Percentiles rank a stretch among this genome's conserved stretches.
These are phyloP conservation scores for Thomomys bottae DNA, from an alignment of 2,113 vertebrate genomes.

Conservation along the genomic window DNA sequence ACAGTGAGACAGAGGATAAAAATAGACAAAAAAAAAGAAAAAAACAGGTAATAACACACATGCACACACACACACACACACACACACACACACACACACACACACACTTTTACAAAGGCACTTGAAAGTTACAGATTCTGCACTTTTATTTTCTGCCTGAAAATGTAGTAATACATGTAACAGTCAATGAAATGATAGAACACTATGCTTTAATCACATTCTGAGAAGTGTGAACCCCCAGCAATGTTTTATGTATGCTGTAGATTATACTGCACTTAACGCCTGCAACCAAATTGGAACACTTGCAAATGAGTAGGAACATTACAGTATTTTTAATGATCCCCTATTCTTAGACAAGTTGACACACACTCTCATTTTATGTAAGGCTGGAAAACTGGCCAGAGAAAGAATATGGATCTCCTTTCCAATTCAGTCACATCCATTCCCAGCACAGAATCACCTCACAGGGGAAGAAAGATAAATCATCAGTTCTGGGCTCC, in stretches of 20 bases:
- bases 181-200: conserved; percentile 9
- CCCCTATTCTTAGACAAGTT: not conserved
- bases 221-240: conserved; percentile 50
- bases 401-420: not conserved
- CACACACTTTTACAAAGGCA: conserved; percentile 60
- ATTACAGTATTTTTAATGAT: conserved; percentile 60
- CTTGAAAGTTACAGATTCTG: conserved; percentile 54
- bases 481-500: not conserved
- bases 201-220: conserved; percentile 57
- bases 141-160: conserved; percentile 30
- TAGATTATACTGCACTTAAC: conserved; percentile 65
- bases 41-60: conserved; percentile 62
- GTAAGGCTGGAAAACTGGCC: conserved; percentile 14
- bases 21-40: conserved; percentile 58
- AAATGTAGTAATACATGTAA: conserved; percentile 55
- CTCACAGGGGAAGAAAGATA: conserved; percentile 39
- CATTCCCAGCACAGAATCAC: not conserved
- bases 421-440: no score
- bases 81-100: no score
- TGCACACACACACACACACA: no score
- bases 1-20: conserved; percentile 69
- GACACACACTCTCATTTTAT: not conserved
- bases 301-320: conserved; percentile 30
- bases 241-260: conserved; percentile 19
- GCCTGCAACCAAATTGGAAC: conserved; percentile 51